Evolutionary conservation across 2,113 vertebrate genomes (phyloP).

Genomic region (Macrotus californicus): DNA sequence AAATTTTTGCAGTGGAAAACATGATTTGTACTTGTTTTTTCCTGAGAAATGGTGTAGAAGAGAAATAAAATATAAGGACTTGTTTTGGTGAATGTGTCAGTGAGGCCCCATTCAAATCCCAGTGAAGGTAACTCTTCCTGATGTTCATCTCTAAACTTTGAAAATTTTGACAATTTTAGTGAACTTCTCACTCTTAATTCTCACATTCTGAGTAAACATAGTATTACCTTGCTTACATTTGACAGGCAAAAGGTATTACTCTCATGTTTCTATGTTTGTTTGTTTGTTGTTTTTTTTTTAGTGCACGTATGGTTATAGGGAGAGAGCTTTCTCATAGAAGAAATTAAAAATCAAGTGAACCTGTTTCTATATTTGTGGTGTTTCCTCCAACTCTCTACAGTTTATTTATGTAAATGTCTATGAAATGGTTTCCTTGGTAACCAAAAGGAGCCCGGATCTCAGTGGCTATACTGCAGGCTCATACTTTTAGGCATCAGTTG

Average conservation of each 20-base stretch:
- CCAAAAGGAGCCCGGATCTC: slow-evolving; percentile 57
- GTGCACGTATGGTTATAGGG: background rate
- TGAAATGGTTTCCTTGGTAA: slow-evolving; percentile 79
- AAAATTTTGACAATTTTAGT: background rate
- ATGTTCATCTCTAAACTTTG: background rate
- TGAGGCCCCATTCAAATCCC: background rate
- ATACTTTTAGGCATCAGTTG: slow-evolving; percentile 53
- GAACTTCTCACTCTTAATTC: background rate
- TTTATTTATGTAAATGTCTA: slow-evolving; percentile 76
- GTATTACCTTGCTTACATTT: background rate
- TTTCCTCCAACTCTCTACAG: slow-evolving; percentile 68
- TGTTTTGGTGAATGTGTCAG: background rate
- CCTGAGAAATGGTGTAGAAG: background rate
- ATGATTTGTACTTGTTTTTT: background rate
- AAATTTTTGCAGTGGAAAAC: background rate
- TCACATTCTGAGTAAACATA: background rate
- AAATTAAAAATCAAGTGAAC: slow-evolving; percentile 5
- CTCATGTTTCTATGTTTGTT: background rate
- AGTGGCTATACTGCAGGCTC: slow-evolving; percentile 59
- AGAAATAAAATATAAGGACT: background rate
- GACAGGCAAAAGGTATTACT: background rate
- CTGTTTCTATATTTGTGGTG: slow-evolving; percentile 62
- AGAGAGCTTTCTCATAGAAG: slow-evolving; percentile 24
- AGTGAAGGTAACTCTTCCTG: background rate
- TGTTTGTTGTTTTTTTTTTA: background rate